Evolutionary conservation across 2,113 vertebrate species (phyloP).

Genomic region (Xiphorhynchus elegans): DNA sequence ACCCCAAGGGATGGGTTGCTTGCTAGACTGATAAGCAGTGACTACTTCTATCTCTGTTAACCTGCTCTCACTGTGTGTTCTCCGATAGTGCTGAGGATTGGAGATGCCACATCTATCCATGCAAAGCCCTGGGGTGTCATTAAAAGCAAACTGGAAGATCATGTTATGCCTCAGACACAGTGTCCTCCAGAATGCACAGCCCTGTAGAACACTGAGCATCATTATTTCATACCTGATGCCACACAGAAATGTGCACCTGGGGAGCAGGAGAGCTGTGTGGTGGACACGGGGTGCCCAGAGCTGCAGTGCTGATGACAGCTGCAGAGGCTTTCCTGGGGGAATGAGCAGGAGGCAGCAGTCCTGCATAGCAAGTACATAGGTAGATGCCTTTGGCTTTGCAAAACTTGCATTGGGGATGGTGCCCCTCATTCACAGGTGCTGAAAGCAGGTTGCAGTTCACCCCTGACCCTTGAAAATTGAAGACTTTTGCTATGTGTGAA

Average conservation of each 20-base stretch:
- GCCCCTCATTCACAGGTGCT: background rate
- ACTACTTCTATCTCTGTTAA: background rate
- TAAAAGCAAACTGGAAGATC: background rate
- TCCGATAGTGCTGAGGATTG: background rate
- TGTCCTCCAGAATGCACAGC: background rate
- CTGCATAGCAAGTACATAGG: background rate
- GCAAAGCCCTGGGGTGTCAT: background rate
- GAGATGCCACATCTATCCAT: background rate
- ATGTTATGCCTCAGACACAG: background rate
- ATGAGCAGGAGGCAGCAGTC: background rate
- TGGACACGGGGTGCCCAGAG: background rate
- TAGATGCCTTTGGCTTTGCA: background rate
- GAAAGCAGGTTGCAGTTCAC: background rate
- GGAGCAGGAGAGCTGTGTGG: rapidly evolving
- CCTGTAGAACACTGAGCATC: background rate
- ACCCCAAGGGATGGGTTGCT: background rate
- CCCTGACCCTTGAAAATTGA: background rate
- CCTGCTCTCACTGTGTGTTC: background rate
- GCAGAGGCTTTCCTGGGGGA: background rate
- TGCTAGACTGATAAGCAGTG: background rate
- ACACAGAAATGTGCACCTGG: background rate
- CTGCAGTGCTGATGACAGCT: background rate
- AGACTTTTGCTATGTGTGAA: background rate
- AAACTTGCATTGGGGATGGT: background rate
- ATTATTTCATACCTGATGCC: background rate